phyloP scores from a whole-genome alignment of 2,888 invertebrate species.

The Steinernema hermaphroditum region DNA sequence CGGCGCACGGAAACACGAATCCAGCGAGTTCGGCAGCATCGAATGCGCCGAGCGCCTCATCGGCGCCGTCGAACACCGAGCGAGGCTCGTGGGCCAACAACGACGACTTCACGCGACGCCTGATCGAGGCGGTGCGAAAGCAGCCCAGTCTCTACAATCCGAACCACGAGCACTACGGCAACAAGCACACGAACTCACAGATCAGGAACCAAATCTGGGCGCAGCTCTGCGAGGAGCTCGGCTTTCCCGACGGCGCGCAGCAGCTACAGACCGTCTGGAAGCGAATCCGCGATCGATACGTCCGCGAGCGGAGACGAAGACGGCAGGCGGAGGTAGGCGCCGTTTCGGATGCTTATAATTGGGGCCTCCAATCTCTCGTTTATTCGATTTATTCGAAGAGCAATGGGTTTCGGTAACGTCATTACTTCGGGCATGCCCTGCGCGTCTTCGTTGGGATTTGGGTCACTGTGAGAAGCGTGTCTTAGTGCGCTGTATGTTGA shows the following conservation, averaged over 20 bases:
- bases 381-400: no score
- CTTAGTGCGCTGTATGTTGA: no score
- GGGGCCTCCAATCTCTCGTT: no score
- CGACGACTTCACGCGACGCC: conserved; percentile 27
- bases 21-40: not conserved
- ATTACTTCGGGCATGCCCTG: no score
- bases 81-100: conserved; percentile 19
- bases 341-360: no score
- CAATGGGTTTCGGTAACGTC: no score
- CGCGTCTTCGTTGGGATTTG: no score
- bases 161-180: conserved; percentile 42
- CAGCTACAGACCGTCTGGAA: conserved; percentile 42
- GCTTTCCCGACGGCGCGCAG: conserved; percentile 40
- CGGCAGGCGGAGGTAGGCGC: conserved; percentile 6
- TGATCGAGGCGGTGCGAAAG: conserved; percentile 34
- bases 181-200: conserved; percentile 41
- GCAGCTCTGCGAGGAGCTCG: conserved; percentile 36
- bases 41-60: not conserved
- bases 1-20: conserved; percentile 20
- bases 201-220: conserved; percentile 38
- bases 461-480: no score
- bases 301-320: conserved; percentile 36
- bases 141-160: conserved; percentile 42
- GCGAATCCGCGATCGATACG: conserved; percentile 40
- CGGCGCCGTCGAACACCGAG: not conserved